Conservation (phyloP, 1,140 invertebrate species). For the Helicoverpa armigera region DNA sequence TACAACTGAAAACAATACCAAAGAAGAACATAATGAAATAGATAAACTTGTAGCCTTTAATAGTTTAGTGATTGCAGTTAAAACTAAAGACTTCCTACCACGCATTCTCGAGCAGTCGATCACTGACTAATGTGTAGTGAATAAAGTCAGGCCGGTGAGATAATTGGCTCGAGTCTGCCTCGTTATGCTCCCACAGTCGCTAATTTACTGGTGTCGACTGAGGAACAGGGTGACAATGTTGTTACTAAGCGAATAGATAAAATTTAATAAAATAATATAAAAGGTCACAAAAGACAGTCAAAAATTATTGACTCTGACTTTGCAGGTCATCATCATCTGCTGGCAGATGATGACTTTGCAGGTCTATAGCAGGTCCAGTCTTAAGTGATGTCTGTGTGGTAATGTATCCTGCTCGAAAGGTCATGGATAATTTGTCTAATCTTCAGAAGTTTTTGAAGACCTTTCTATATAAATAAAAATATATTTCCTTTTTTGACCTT, state of each 20-base stretch:
- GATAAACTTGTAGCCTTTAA: neutral
- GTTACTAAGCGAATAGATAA: neutral
- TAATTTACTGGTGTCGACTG: slow-evolving; percentile 1
- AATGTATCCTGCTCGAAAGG: too few species aligned
- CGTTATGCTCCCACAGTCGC: neutral
- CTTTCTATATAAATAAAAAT: too few species aligned
- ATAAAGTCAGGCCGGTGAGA: slow-evolving; percentile 1
- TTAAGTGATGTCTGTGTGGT: too few species aligned
- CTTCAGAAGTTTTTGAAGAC: too few species aligned
- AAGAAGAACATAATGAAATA: neutral
- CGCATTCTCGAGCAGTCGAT: neutral
- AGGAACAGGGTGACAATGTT: neutral
- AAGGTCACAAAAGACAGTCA: too few species aligned
- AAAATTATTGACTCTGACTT: too few species aligned
- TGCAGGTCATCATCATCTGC: too few species aligned
- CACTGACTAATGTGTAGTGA: slow-evolving; percentile 1
- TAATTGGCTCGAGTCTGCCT: neutral
- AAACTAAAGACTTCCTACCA: slow-evolving; percentile 8
- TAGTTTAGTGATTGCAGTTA: neutral
- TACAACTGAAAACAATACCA: neutral
- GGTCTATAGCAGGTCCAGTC: too few species aligned
- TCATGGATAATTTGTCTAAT: too few species aligned
- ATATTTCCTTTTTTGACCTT: too few species aligned
- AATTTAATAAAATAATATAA: too few species aligned
- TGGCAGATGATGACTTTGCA: too few species aligned